Conservation (phyloP, 2,113 vertebrate genomes). For the Chinchilla lanigera region DNA sequence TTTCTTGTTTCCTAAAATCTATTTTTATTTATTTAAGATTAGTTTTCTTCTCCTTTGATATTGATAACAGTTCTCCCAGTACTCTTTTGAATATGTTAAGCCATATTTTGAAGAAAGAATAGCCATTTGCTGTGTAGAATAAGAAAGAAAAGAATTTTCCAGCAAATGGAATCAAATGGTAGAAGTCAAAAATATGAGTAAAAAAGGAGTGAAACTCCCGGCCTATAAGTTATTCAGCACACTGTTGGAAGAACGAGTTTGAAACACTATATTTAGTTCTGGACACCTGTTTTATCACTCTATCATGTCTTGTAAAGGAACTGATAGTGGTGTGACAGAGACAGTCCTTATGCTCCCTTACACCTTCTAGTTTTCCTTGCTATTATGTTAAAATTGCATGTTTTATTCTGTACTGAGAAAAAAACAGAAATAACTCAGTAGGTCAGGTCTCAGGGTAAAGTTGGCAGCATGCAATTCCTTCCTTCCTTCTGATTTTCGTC, state of each 20-base stretch:
- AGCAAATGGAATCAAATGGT: not conserved
- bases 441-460: not conserved
- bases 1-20: not conserved
- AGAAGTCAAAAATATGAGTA: not conserved
- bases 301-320: not conserved
- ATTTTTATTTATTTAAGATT: not conserved
- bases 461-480: not conserved
- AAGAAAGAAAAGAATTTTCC: constrained; percentile 21
- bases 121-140: not conserved
- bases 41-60: not conserved
- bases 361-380: not conserved
- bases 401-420: not conserved
- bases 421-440: not conserved
- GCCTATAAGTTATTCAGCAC: not conserved
- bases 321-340: not conserved
- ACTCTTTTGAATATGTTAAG: not conserved
- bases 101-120: not conserved
- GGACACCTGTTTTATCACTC: not conserved
- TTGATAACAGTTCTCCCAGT: not conserved
- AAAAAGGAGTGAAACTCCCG: not conserved
- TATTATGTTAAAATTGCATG: not conserved
- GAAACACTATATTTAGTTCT: not conserved
- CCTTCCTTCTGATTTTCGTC: not conserved
- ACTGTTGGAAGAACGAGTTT: not conserved
- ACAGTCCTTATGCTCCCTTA: not conserved